Evolutionary conservation across 2,113 vertebrate species (phyloP).

Genomic region (Xiphorhynchus elegans): DNA sequence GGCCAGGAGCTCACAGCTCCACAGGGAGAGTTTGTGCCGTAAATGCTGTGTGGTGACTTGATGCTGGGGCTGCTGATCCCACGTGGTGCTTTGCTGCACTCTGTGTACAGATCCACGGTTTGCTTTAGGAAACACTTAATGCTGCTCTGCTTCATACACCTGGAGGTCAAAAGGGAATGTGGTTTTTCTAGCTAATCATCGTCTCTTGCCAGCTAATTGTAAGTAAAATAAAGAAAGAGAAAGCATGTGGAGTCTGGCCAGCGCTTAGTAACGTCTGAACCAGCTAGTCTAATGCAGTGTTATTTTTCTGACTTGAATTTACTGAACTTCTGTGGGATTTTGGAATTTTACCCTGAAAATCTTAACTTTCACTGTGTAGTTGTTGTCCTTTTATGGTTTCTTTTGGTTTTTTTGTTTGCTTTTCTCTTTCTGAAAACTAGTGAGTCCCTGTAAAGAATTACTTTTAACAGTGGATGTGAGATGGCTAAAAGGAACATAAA

Average conservation of each 20-base stretch:
- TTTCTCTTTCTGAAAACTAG: neutral
- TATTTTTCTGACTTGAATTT: neutral
- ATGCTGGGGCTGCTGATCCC: neutral
- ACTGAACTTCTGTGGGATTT: neutral
- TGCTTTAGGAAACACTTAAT: neutral
- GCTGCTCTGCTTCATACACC: neutral
- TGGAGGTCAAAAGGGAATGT: neutral
- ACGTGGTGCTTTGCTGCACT: neutral
- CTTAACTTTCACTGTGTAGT: neutral
- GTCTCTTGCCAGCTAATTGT: neutral
- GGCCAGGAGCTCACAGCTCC: neutral
- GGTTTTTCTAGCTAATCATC: neutral
- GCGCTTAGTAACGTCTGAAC: neutral
- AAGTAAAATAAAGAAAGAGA: slow-evolving; percentile 7
- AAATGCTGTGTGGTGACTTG: fast-evolving
- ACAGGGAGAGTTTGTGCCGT: fast-evolving
- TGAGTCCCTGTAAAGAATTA: neutral
- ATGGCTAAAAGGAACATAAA: neutral
- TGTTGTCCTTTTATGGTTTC: neutral
- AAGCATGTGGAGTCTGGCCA: neutral
- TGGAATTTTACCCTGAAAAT: neutral
- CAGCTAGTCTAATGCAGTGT: neutral
- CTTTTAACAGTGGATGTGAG: neutral
- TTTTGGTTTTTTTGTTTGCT: neutral
- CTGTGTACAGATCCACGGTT: neutral